Base-by-base conservation (phyloP, 2,113 vertebrate species). In the Nyctibius bracteatus region DNA sequence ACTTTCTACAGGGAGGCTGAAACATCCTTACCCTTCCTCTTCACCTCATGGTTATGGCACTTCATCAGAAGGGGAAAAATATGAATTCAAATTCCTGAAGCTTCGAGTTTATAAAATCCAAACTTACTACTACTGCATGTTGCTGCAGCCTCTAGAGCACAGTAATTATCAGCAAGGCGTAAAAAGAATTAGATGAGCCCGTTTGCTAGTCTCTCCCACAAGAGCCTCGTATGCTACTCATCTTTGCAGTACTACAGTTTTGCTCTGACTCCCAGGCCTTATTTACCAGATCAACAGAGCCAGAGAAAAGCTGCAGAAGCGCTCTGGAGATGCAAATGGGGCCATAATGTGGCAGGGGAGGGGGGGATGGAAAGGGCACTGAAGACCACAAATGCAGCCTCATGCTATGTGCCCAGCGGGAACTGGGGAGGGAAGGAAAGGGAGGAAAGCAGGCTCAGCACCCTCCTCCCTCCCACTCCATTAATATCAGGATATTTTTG, bases 401-500 rank as follows among this genome's bases (percentile, higher is more conserved):
- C 51, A 28, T 54, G 17, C n/a, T 51, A 3, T 14, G 10, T 31
- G 9, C 37, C 46, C 73, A 74, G 33, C 0, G 4, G 78, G 49
- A 92, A 51, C 19, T 28, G 35, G 4, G 2, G n/a, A 78, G 55
- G 43, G 54, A 58, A 77, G 30, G 71, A 78, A 77, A 75, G 51
- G 13, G 28, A 90, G 39, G 51, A 90, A 86, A 84, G 86, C 71
- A 90, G 92, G 12, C 67, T 96, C 94, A 96, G 91, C 83, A 71
- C 22, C 10, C 54, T 93, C 71, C 51, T 81, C 79, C 86, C 31
- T 83, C 47, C 16, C n/a, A 46, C 37, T 81, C 77, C 83, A 78
- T 51, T 91, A 86, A 86, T 91, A 94, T 83, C 86, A 58, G 63
- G 83, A 83, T 96, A 96, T 95, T 97, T 94, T 92, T 43, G 86